Conservation (phyloP, 2,797 vertebrate species). For the Bovichtus variegatus region DNA sequence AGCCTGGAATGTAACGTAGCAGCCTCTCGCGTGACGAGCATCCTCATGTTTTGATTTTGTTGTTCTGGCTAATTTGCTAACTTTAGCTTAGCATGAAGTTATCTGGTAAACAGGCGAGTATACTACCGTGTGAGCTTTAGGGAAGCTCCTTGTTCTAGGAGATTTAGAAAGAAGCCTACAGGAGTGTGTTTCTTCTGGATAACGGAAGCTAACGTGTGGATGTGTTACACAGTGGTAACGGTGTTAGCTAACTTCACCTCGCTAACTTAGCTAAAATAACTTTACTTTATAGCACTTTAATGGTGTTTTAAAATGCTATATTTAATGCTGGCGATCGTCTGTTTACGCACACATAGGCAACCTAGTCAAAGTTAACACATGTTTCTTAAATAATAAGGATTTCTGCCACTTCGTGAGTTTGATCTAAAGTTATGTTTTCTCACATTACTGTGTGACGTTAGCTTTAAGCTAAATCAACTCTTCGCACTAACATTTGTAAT, state of each 20-base stretch:
- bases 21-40: background rate
- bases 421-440: background rate
- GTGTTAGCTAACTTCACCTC: slow-evolving; percentile 15
- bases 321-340: background rate
- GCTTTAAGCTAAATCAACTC: too few relatives aligned
- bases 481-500: too few relatives aligned
- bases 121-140: background rate
- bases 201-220: background rate
- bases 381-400: background rate
- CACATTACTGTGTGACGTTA: background rate
- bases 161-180: background rate
- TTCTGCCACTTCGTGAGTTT: background rate
- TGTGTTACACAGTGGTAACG: background rate
- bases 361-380: background rate
- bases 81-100: slow-evolving; percentile 65
- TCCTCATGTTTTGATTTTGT: slow-evolving; percentile 55
- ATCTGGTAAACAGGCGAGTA: slow-evolving; percentile 1
- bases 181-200: background rate
- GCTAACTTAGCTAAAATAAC: slow-evolving; percentile 38
- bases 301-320: background rate
- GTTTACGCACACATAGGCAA: background rate
- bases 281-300: background rate
- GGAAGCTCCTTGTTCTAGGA: background rate
- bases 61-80: slow-evolving; percentile 66
- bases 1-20: accelerated